phyloP scores from a whole-genome alignment of 2,888 invertebrate genomes.

The Pachydiplax longipennis region DNA sequence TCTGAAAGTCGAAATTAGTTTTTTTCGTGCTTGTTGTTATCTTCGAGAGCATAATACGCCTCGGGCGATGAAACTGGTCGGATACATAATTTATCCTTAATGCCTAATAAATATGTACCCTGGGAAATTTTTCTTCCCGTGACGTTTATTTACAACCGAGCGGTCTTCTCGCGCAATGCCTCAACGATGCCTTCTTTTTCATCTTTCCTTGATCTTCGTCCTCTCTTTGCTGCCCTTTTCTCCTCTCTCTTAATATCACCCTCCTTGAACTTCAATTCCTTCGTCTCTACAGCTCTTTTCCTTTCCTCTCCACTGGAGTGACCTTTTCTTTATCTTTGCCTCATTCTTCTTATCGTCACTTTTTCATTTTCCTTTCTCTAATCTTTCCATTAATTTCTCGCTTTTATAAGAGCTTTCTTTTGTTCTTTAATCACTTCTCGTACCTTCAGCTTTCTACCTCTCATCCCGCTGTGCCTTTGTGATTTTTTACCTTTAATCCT shows the following conservation, averaged over 20 bases:
- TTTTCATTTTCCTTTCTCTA: no score
- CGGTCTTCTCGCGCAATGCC: background rate
- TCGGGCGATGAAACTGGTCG: background rate
- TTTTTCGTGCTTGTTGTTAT: background rate
- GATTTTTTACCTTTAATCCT: no score
- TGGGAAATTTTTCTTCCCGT: background rate
- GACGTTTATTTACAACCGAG: background rate
- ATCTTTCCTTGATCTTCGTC: background rate
- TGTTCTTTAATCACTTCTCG: no score
- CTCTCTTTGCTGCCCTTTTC: background rate
- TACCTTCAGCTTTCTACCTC: no score
- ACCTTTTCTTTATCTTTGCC: no score
- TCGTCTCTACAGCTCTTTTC: no score
- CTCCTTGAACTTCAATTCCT: no score
- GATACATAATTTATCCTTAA: background rate
- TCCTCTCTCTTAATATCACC: background rate
- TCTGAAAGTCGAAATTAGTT: background rate
- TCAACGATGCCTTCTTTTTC: background rate
- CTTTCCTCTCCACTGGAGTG: no score
- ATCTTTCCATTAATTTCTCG: no score
- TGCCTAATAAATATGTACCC: background rate
- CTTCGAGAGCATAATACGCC: background rate
- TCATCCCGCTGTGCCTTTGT: no score
- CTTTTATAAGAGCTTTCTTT: no score
- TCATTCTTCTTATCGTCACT: no score